phyloP scores from a whole-genome alignment of 2,113 vertebrate species.

The Lepus europaeus region DNA sequence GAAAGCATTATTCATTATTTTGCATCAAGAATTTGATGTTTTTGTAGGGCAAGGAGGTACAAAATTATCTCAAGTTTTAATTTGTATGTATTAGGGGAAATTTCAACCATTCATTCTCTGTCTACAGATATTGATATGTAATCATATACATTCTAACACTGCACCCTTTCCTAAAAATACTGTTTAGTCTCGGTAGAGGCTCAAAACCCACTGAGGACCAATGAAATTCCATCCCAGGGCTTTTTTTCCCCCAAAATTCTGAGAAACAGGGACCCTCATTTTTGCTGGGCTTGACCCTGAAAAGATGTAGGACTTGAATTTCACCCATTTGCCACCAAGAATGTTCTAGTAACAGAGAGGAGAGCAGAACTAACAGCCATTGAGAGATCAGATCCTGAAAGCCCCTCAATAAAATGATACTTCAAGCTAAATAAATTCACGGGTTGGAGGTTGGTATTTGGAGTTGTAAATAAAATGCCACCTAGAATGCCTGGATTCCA shows the following conservation, averaged over 20 bases:
- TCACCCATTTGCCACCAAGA: not conserved
- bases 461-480: no score
- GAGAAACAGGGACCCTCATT: not conserved
- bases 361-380: not conserved
- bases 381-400: not conserved
- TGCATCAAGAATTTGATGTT: not conserved
- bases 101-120: not conserved
- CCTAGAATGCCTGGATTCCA: no score
- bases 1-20: not conserved
- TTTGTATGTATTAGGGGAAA: not conserved
- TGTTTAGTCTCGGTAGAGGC: no score
- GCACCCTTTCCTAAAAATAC: not conserved
- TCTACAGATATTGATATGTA: not conserved
- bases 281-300: not conserved
- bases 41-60: accelerated
- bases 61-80: not conserved
- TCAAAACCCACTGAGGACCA: not conserved
- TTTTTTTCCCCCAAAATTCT: not conserved
- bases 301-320: not conserved
- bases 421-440: not conserved
- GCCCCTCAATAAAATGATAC: not conserved
- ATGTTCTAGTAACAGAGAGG: not conserved
- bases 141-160: not conserved
- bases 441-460: no score
- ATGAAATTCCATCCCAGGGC: not conserved